Percentiles rank a stretch among this genome's conserved stretches.
phyloP scores from a whole-genome alignment of 2,888 invertebrate genomes.

The Ashinkailepas kermadecensis region DNA sequence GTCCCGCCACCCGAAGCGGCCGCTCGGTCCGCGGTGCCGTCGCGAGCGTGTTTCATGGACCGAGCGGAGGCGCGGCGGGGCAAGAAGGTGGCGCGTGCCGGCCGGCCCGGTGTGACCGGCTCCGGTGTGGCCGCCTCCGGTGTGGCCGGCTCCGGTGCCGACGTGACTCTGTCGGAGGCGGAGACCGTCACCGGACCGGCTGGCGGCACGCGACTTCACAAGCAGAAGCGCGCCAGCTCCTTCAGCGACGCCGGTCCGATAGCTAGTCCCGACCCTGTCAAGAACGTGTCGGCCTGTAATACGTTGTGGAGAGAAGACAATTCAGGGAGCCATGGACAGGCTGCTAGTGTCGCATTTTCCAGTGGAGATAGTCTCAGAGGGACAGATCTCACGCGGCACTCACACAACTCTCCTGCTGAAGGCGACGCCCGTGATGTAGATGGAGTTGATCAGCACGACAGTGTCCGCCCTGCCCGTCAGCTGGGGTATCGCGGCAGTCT shows the following conservation, averaged over 20 bases:
- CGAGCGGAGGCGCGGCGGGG: background rate
- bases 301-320: background rate
- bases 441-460: background rate
- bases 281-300: too few species aligned
- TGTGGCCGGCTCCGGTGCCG: background rate
- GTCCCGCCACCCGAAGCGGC: background rate
- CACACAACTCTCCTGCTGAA: background rate
- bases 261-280: too few species aligned
- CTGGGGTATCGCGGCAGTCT: background rate
- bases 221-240: too few species aligned
- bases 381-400: too few species aligned
- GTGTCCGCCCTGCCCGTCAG: too few species aligned
- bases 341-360: too few species aligned
- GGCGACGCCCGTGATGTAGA: background rate
- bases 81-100: background rate
- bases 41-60: background rate
- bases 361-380: too few species aligned
- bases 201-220: background rate
- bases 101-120: background rate
- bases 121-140: background rate
- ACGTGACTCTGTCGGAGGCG: background rate
- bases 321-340: background rate
- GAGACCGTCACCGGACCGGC: background rate
- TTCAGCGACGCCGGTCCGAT: too few species aligned
- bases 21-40: too few species aligned